Percentiles rank a stretch among this genome's conserved stretches.
Conservation (phyloP, 2,888 invertebrate genomes). For the Octodonta nipae region DNA sequence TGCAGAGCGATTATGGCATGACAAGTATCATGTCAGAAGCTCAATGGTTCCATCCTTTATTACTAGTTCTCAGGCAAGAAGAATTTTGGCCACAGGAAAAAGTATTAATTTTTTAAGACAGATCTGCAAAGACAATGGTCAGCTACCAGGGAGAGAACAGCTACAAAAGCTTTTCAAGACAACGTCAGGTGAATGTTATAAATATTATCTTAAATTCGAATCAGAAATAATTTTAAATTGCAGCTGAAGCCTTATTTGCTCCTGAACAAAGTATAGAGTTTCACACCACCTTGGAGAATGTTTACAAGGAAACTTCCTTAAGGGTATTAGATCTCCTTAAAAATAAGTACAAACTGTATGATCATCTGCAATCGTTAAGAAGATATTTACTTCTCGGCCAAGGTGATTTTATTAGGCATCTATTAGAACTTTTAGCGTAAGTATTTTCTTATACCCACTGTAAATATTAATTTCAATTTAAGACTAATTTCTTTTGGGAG, state of each 20-base stretch:
- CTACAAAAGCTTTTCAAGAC: conserved; percentile 43
- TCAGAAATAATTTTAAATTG: too few relatives aligned
- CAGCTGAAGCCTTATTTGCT: conserved; percentile 51
- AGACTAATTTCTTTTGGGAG: too few relatives aligned
- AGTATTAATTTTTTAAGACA: conserved; percentile 89
- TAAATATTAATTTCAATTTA: too few relatives aligned
- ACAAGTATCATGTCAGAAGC: conserved; percentile 80
- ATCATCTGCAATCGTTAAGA: conserved; percentile 82
- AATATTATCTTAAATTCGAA: too few relatives aligned
- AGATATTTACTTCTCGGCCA: conserved; percentile 88
- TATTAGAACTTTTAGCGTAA: conserved; percentile 84
- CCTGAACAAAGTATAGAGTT: conserved; percentile 62
- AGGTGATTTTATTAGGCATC: conserved; percentile 88
- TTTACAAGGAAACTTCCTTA: conserved; percentile 75
- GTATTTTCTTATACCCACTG: too few relatives aligned
- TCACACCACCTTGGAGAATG: conserved; percentile 64
- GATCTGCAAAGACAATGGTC: conserved; percentile 73
- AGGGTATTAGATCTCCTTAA: conserved; percentile 76
- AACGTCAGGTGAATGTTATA: conserved; percentile 32
- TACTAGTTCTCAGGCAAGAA: conserved; percentile 67
- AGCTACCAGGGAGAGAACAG: conserved; percentile 47
- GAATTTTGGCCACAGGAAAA: conserved; percentile 87
- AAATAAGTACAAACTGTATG: conserved; percentile 74
- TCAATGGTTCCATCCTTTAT: conserved; percentile 89
- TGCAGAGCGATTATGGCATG: conserved; percentile 84